These are phyloP conservation scores for Cliona cf. orientalis DNA, from an alignment of 37 sponge, comb jelly and placozoan genomes.

Conservation along the genomic window DNA sequence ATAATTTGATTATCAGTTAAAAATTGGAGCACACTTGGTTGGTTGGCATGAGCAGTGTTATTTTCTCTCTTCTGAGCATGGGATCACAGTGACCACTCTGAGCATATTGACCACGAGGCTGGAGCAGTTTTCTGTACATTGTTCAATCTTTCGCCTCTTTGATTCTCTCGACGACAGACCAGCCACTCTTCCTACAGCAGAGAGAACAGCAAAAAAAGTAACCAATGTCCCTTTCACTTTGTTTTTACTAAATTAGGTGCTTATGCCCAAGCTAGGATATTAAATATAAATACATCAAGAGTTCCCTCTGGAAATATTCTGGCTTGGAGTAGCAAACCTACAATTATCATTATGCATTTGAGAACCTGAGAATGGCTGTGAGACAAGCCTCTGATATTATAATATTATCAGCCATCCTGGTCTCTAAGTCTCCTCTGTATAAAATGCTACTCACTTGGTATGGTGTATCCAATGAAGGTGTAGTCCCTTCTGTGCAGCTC, in stretches of 20 bases:
- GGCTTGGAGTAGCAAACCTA: too few species aligned
- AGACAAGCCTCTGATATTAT: too few species aligned
- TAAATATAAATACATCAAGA: background rate
- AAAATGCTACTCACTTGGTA: constrained; percentile 6
- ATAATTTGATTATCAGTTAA: too few species aligned
- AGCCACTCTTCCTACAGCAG: constrained; percentile 40
- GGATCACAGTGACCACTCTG: background rate
- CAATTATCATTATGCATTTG: too few species aligned
- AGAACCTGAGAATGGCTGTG: too few species aligned
- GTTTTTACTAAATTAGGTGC: too few species aligned
- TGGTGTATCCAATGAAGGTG: constrained; percentile 5
- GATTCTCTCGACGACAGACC: constrained; percentile 15
- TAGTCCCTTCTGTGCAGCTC: background rate
- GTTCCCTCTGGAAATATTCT: too few species aligned
- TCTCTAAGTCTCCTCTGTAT: background rate
- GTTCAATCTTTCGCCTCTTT: constrained; percentile 39
- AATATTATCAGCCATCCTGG: too few species aligned
- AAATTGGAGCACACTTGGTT: too few species aligned
- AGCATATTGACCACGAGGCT: constrained; percentile 45
- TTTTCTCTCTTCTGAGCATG: background rate
- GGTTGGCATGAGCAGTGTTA: background rate
- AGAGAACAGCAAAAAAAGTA: background rate
- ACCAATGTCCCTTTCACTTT: too few species aligned
- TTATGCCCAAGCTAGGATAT: too few species aligned
- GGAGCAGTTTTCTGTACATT: constrained; percentile 36